Conservation (phyloP, 1,140 invertebrate species). For the Drosophila subpulchrella region DNA sequence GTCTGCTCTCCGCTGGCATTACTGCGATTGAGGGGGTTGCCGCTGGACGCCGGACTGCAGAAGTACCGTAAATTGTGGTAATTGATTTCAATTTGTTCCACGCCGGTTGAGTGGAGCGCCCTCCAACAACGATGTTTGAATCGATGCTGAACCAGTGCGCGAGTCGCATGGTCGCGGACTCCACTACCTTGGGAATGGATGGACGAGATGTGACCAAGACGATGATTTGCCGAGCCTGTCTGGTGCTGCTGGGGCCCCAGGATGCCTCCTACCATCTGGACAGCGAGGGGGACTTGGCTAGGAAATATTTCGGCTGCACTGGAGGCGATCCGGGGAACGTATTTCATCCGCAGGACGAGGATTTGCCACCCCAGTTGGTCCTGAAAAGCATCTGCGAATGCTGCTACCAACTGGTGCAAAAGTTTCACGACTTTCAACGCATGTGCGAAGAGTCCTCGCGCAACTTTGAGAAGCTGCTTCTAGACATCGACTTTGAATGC, state of each 20-base stretch:
- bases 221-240: conserved; percentile 62
- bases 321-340: conserved; percentile 11
- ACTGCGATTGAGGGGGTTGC: conserved; percentile 5
- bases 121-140: conserved; percentile 41
- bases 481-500: conserved; percentile 17
- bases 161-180: conserved; percentile 45
- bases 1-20: conserved; percentile 10
- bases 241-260: conserved; percentile 51
- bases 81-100: conserved; percentile 61
- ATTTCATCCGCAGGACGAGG: conserved; percentile 10
- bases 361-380: conserved; percentile 29
- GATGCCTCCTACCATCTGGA: conserved; percentile 51
- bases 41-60: conserved; percentile 36
- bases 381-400: conserved; percentile 68
- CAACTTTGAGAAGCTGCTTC: conserved; percentile 60
- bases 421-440: conserved; percentile 68
- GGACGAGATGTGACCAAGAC: conserved; percentile 28
- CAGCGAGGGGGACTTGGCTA: conserved; percentile 53
- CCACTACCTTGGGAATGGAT: conserved; percentile 11
- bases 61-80: conserved; percentile 43
- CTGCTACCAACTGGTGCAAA: conserved; percentile 67
- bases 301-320: conserved; percentile 56
- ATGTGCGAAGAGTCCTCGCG: conserved; percentile 69
- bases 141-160: conserved; percentile 40
- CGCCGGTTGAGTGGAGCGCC: conserved; percentile 5